Evolutionary conservation across 1,140 invertebrate species (phyloP).

Genomic region (Brachystomella parvula): DNA sequence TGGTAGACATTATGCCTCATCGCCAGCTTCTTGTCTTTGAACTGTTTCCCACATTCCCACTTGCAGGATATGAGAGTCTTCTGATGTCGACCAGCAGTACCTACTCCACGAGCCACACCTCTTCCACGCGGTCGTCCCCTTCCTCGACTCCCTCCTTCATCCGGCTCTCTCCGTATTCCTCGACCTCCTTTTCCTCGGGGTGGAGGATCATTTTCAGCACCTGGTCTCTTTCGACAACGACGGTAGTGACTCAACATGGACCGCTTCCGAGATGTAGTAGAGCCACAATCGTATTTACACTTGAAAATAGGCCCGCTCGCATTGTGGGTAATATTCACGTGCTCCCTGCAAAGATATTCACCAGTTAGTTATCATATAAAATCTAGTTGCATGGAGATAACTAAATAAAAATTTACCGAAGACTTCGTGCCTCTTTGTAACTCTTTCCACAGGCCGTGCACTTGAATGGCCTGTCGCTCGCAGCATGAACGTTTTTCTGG

Average conservation of each 20-base stretch:
- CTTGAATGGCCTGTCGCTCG: not conserved
- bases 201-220: too few relatives aligned
- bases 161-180: not conserved
- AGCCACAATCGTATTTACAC: not conserved
- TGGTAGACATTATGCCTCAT: not conserved
- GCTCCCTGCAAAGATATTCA: not conserved
- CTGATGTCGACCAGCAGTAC: too few relatives aligned
- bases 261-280: not conserved
- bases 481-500: not conserved
- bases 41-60: not conserved
- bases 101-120: too few relatives aligned
- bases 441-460: not conserved
- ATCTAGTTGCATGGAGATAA: not conserved
- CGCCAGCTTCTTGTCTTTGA: not conserved
- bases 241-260: not conserved
- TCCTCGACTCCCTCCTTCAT: not conserved
- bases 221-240: not conserved
- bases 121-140: not conserved
- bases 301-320: not conserved
- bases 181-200: too few relatives aligned
- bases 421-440: not conserved
- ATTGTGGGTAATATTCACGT: not conserved
- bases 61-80: not conserved
- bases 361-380: not conserved
- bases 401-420: not conserved